Base-by-base conservation (phyloP, 2,797 vertebrate genomes). In the Gallinago nigripennis region DNA sequence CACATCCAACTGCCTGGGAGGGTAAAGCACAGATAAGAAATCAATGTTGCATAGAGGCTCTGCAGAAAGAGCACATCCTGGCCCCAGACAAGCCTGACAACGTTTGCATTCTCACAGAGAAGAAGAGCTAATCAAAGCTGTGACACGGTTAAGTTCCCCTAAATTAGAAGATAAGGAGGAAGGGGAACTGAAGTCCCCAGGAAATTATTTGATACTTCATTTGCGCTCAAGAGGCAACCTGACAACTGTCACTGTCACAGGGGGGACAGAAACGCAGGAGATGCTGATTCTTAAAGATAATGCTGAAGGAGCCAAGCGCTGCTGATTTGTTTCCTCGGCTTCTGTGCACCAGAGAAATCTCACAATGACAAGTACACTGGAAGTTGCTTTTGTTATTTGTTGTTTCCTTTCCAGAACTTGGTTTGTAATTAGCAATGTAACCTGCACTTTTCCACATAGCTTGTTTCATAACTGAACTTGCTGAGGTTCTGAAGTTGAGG, bases 81-180 rank as follows among this genome's bases (percentile, higher is more conserved):
- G 77, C 70, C 82, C 80, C 92, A 94, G 86, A 81, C 1, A 3
- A 90, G 48, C 51, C 77, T 90, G 77, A 50, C n/a, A 1, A 63
- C 4, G 12, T 90, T 92, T 93, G 83, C 88, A 79, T 92, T 92
- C 93, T 92, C 75, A 76, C 35, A 37, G 76, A 81, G 85, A 86
- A 87, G 75, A 94, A 48, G 73, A 95, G 90, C 86, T 97, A 96
- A 95, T 97, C 94, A 96, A 96, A 96, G 77, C 73, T 82, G 81
- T 93, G 88, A 82, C 93, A 95, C 3, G 28, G 88, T 95, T 94
- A 95, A 96, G 78, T 97, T 95, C 90, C 83, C 71, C 60, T 95
- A 95, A 97, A 96, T 96, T 95, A 95, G 93, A 95, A 95, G 92
- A 95, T 95, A 96, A 97, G 90, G 86, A 95, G 96, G 93, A 97